phyloP scores from a whole-genome alignment of 2,113 vertebrate species.

The Sterrhoptilus dennistouni region DNA sequence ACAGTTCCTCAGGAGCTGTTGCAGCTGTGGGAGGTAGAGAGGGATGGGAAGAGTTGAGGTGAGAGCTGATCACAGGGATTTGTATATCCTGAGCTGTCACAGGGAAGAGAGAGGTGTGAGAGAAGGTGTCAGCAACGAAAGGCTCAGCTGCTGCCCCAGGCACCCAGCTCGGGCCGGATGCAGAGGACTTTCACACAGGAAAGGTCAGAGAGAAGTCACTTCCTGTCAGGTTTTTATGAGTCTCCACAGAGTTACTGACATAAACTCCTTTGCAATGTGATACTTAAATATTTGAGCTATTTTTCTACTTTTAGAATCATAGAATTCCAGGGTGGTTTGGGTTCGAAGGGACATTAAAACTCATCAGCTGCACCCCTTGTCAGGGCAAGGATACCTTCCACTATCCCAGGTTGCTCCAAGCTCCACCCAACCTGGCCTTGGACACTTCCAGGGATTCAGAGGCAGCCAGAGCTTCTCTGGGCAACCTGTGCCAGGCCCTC shows the following conservation, averaged over 20 bases:
- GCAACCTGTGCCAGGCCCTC: not conserved
- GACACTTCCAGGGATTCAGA: not conserved
- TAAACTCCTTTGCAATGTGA: not conserved
- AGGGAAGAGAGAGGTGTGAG: not conserved
- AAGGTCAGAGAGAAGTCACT: not conserved
- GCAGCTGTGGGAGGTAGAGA: not conserved
- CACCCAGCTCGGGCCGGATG: rapidly evolving
- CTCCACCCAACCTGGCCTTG: rapidly evolving
- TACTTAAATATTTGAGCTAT: not conserved
- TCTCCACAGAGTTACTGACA: not conserved
- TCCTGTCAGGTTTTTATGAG: not conserved
- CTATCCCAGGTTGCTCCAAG: not conserved
- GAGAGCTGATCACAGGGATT: not conserved
- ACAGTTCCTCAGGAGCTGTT: not conserved
- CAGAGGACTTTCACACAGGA: not conserved
- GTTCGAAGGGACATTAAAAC: not conserved
- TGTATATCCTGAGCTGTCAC: not conserved
- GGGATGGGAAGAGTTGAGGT: not conserved
- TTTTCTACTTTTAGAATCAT: not conserved
- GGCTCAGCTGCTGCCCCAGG: not conserved
- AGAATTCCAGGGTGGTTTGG: not conserved
- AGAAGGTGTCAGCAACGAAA: rapidly evolving
- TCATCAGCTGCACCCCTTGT: not conserved
- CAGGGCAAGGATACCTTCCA: no score
- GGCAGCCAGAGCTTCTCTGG: not conserved